Base-by-base conservation (phyloP, 92 coral and sea anemone species). In the Ricordea florida region DNA sequence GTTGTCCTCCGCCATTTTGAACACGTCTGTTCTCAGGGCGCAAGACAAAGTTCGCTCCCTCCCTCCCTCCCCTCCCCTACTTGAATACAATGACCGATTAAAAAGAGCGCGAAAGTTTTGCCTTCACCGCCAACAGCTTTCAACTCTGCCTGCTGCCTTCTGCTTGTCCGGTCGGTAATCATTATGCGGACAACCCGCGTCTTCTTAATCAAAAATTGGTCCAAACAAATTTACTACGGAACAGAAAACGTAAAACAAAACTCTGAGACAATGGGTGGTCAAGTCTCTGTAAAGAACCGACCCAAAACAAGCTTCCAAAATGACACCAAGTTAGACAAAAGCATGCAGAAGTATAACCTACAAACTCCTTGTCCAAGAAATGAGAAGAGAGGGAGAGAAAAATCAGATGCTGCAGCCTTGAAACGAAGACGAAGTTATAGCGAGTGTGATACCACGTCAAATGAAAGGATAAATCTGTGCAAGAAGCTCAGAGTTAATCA, bases 401-500 rank as follows among this genome's bases (percentile, higher is more conserved):
- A 65, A 36, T 69, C 76, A 27, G 69, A 67, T 27, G 55, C 62
- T 43, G 77, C 47, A 47, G 49, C 66, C 6, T 30, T 71, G 33
- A 87, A 81, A 31, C 36, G 85, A 45, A 81, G 80, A 70, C 65
- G 92, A 35, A 59, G 64, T 47, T 47, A 45, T 36, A 34, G 61
- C 42, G 90, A 78, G 62, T 59, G 66, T 25, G 89, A 84, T 42
- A 84, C 45, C 22, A 38, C 23, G 29, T 8, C 85, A 67, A 36
- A 17, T 33, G 75, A 43, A 41, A 51, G 53, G 31, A 63, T 57
- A 72, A 69, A 41, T 72, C 79, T 75, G 30, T 72, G 87, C 46
- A 91, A 91, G 78, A 91, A 66, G 45, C 74, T 84, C 23, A 87
- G 65, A 56, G 89, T 87, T 24, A 83, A 78, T 57, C 86, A 72